A percentile compares a stretch with the other conserved stretches of the same genome.
Conservation (phyloP, 53 echinoderm and acorn worm species). For the Temnopleurus reevesii region DNA sequence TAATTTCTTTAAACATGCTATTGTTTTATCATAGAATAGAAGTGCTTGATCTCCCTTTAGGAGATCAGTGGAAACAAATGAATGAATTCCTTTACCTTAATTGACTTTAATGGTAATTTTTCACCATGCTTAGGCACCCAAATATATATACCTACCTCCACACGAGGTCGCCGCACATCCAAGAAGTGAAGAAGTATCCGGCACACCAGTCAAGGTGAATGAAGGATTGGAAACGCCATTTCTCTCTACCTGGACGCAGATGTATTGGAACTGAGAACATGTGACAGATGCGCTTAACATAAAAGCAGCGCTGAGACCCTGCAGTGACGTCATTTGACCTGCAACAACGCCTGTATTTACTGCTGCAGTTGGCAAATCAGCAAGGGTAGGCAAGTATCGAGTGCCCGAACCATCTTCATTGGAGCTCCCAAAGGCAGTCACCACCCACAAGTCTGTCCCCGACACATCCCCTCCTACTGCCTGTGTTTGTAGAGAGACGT, state of each 20-base stretch:
- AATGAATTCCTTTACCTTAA: too few species aligned
- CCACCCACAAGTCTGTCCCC: constrained; percentile 61
- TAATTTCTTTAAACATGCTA: too few species aligned
- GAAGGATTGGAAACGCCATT: constrained; percentile 38
- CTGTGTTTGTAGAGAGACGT: constrained; percentile 45
- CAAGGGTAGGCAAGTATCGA: constrained; percentile 3
- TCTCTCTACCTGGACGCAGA: constrained; percentile 70
- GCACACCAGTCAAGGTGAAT: constrained; percentile 58
- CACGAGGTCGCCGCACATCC: constrained; percentile 62
- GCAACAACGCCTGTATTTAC: background rate
- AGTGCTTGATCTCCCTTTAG: too few species aligned
- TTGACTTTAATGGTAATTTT: too few species aligned
- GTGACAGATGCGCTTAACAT: constrained; percentile 19
- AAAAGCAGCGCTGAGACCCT: background rate
- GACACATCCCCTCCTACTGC: constrained; percentile 46
- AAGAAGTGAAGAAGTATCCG: constrained; percentile 35
- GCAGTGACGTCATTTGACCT: constrained; percentile 3
- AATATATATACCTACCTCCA: constrained; percentile 62
- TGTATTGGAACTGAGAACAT: constrained; percentile 62
- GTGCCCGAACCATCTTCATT: constrained; percentile 52
- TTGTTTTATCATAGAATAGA: too few species aligned
- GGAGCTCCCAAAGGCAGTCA: constrained; percentile 44
- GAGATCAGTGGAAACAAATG: too few species aligned
- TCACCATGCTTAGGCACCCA: too few species aligned
- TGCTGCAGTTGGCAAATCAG: background rate